A percentile compares a stretch with the other conserved stretches of the same genome.
phyloP scores from a whole-genome alignment of 2,113 vertebrate species.

The Hippocampus barbouri region DNA sequence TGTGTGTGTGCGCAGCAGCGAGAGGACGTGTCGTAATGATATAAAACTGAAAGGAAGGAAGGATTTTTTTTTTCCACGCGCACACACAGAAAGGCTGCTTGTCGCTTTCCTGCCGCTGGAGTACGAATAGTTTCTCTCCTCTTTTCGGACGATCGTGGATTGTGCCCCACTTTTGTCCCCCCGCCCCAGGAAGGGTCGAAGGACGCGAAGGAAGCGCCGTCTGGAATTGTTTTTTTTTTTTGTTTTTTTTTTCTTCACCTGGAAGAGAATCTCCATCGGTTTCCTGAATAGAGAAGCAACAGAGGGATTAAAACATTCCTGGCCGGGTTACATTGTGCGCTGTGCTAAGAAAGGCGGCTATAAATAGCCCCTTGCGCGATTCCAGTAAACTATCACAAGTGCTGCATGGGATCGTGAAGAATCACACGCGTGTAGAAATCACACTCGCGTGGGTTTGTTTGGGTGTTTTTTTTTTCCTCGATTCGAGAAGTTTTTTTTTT shows the following conservation, averaged over 20 bases:
- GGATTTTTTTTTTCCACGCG: conserved; percentile 55
- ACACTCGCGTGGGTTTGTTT: conserved; percentile 1
- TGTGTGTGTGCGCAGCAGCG: conserved; percentile 14
- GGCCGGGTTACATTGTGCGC: conserved; percentile 60
- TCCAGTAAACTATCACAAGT: conserved; percentile 76
- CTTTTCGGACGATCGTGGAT: conserved; percentile 5
- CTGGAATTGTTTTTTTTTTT: not conserved
- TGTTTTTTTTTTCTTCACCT: not conserved
- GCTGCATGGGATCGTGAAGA: conserved; percentile 66
- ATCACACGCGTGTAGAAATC: conserved; percentile 29
- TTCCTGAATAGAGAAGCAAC: conserved; percentile 59
- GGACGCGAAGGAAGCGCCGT: conserved; percentile 1
- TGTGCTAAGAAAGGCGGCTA: conserved; percentile 72
- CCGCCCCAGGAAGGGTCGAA: not conserved
- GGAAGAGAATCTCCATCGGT: conserved; percentile 26
- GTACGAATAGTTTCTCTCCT: conserved; percentile 1
- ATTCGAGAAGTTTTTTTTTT: conserved; percentile 18
- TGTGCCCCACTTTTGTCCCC: conserved; percentile 1
- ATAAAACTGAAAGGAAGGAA: conserved; percentile 74
- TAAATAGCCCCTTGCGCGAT: conserved; percentile 70
- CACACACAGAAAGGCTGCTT: conserved; percentile 48
- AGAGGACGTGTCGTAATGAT: conserved; percentile 74
- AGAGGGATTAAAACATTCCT: conserved; percentile 67
- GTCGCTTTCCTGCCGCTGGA: conserved; percentile 48
- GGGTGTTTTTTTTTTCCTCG: conserved; percentile 1